Conservation (phyloP, 2,797 vertebrate species). For the Cheirogaleus major region DNA sequence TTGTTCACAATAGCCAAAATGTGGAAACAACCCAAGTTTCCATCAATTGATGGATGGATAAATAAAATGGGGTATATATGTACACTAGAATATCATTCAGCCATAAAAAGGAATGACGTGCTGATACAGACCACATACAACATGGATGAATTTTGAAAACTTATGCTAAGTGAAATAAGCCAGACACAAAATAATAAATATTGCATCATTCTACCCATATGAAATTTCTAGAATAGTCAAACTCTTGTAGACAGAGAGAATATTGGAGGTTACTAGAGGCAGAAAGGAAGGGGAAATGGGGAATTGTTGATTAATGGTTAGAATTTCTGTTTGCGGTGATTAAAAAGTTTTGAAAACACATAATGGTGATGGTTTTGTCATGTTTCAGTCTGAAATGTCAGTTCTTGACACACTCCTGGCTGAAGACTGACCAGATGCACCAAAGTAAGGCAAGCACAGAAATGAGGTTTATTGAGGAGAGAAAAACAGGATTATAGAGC, state of each 20-base stretch:
- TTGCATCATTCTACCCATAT: not conserved
- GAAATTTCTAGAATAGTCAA: not conserved
- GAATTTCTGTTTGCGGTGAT: not conserved
- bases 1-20: not conserved
- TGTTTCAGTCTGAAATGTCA: too few relatives aligned
- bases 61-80: not conserved
- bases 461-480: too few relatives aligned
- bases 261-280: not conserved
- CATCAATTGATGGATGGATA: not conserved
- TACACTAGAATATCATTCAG: not conserved
- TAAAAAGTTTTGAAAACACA: not conserved
- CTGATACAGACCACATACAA: not conserved
- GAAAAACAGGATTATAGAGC: too few relatives aligned
- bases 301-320: not conserved
- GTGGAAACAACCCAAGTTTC: not conserved
- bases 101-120: not conserved
- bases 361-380: not conserved
- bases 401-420: too few relatives aligned
- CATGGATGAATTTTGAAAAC: not conserved
- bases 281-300: not conserved
- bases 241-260: not conserved
- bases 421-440: too few relatives aligned
- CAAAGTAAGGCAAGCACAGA: too few relatives aligned
- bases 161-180: not conserved
- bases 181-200: not conserved